Conservation (phyloP, 2,797 vertebrate genomes). For the Distichodus sexfasciatus region DNA sequence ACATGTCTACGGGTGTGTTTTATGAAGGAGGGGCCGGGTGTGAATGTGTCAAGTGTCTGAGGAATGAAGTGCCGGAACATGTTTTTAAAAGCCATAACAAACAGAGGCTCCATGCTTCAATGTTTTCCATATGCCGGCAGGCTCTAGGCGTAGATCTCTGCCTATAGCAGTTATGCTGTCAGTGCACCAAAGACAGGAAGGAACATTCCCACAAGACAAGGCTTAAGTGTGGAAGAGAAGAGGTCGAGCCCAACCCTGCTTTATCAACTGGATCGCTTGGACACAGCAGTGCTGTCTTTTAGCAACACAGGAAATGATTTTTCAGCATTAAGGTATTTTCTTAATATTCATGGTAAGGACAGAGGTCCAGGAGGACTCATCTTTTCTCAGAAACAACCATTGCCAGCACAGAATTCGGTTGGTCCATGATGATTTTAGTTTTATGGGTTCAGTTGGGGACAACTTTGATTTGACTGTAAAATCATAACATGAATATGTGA, state of each 20-base stretch:
- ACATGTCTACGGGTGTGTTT: constrained; percentile 25
- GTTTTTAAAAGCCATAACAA: constrained; percentile 28
- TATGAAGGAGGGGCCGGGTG: constrained; percentile 15
- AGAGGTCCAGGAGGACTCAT: background rate
- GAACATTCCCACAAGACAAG: constrained; percentile 25
- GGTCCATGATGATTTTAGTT: too few species aligned
- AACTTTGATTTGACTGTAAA: too few species aligned
- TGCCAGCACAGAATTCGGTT: too few species aligned
- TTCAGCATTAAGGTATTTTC: constrained; percentile 22
- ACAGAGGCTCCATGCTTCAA: constrained; percentile 28
- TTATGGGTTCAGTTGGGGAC: too few species aligned
- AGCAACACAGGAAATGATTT: constrained; percentile 25
- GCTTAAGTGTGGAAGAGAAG: constrained; percentile 8
- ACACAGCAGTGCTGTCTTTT: constrained; percentile 1
- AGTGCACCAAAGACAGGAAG: constrained; percentile 33
- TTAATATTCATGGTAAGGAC: constrained; percentile 7
- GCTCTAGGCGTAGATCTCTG: background rate
- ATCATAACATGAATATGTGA: constrained; percentile 12
- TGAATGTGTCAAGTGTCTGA: constrained; percentile 29
- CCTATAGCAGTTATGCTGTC: constrained; percentile 20
- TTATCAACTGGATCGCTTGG: constrained; percentile 11
- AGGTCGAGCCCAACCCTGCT: constrained; percentile 40
- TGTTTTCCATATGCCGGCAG: constrained; percentile 44
- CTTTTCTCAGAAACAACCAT: background rate
- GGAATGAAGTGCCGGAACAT: constrained; percentile 38